Conservation (phyloP, 2,888 invertebrate species). For the Sacculina carcini region DNA sequence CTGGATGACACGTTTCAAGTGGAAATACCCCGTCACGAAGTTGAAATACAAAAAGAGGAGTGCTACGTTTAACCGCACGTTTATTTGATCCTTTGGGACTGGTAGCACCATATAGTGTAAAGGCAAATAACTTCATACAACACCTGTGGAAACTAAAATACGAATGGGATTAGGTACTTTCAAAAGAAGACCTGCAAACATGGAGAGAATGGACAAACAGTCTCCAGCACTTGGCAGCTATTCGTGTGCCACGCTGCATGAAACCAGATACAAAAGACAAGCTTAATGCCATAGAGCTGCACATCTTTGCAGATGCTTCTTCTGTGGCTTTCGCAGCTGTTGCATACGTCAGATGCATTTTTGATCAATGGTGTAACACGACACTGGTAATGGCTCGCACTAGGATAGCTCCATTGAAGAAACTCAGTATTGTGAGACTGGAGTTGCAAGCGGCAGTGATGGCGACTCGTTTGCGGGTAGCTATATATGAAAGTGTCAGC, state of each 20-base stretch:
- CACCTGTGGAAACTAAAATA: slow-evolving; percentile 14
- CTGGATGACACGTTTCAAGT: neutral
- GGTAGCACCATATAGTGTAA: slow-evolving; percentile 13
- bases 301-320: slow-evolving; percentile 16
- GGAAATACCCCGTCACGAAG: neutral
- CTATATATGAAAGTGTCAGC: too few species aligned
- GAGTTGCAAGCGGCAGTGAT: neutral
- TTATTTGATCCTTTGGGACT: slow-evolving; percentile 16
- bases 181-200: slow-evolving; percentile 7
- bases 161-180: slow-evolving; percentile 15
- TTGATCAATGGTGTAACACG: neutral
- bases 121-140: slow-evolving; percentile 15
- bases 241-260: slow-evolving; percentile 1
- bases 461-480: too few species aligned
- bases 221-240: neutral
- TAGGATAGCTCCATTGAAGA: neutral
- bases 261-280: neutral
- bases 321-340: slow-evolving; percentile 14
- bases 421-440: neutral
- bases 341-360: slow-evolving; percentile 11
- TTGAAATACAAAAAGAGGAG: slow-evolving; percentile 13
- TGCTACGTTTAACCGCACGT: slow-evolving; percentile 14
- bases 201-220: neutral
- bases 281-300: slow-evolving; percentile 10
- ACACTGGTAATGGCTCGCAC: neutral